Conservation (phyloP, 2,797 vertebrate genomes). For the Microctenopoma lineatum region DNA sequence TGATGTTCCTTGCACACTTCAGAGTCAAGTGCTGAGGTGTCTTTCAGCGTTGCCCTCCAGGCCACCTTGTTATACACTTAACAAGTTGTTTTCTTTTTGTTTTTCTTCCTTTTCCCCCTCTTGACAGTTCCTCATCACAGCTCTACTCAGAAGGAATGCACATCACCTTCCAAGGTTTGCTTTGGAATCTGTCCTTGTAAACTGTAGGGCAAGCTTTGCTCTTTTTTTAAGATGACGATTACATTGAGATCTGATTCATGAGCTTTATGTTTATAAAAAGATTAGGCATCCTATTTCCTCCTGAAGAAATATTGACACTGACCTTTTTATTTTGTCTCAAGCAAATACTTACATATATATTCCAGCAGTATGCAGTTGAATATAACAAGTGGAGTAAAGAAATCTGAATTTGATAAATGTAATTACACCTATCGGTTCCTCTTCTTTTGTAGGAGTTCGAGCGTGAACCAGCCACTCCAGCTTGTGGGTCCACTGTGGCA, state of each 20-base stretch:
- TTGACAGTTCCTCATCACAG: constrained; percentile 80
- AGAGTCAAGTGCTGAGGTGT: constrained; percentile 73
- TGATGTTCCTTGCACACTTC: constrained; percentile 72
- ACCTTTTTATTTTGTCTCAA: constrained; percentile 1
- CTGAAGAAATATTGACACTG: constrained; percentile 11
- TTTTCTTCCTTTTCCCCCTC: constrained; percentile 74
- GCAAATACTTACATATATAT: constrained; percentile 30
- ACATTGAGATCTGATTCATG: constrained; percentile 71
- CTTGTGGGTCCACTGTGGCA: constrained; percentile 36
- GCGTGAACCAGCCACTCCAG: constrained; percentile 33
- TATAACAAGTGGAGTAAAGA: constrained; percentile 33
- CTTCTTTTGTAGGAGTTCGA: constrained; percentile 49
- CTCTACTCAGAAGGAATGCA: constrained; percentile 71
- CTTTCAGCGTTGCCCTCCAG: constrained; percentile 82
- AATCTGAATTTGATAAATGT: constrained; percentile 43
- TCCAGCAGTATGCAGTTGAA: constrained; percentile 9
- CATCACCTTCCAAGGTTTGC: constrained; percentile 72
- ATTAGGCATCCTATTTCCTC: constrained; percentile 50
- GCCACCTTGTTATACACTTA: constrained; percentile 84
- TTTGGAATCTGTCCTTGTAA: constrained; percentile 75
- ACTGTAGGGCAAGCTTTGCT: constrained; percentile 69
- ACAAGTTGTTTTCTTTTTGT: constrained; percentile 83
- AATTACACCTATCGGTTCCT: constrained; percentile 49
- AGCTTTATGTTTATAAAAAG: constrained; percentile 57
- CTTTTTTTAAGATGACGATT: constrained; percentile 63